Evolutionary conservation across 2,888 invertebrate species (phyloP).

Genomic region (Melieria omissa): DNA sequence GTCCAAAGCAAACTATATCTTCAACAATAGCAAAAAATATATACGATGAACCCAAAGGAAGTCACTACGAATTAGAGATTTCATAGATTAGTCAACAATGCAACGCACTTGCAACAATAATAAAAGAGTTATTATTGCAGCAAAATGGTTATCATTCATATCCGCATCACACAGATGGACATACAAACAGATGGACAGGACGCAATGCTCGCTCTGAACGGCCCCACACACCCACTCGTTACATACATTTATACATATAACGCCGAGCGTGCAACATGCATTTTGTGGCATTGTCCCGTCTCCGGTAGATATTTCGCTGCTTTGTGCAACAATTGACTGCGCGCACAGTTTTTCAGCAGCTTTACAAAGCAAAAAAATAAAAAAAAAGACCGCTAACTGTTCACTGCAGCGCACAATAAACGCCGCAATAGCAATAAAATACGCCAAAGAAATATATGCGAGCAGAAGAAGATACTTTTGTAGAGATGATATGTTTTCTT

Average conservation of each 20-base stretch:
- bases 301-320: background rate
- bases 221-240: slow-evolving; percentile 1
- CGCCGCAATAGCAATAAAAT: slow-evolving; percentile 46
- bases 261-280: slow-evolving; percentile 40
- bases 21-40: background rate
- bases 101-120: slow-evolving; percentile 27
- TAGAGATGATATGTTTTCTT: slow-evolving; percentile 40
- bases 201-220: too few species aligned
- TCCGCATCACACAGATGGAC: slow-evolving; percentile 16
- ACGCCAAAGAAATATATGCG: slow-evolving; percentile 27
- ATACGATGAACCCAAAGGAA: background rate
- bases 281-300: slow-evolving; percentile 29
- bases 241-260: slow-evolving; percentile 17
- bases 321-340: slow-evolving; percentile 43
- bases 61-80: too few species aligned
- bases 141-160: slow-evolving; percentile 25
- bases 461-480: slow-evolving; percentile 38
- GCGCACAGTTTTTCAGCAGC: slow-evolving; percentile 28
- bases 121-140: background rate
- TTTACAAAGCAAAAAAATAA: too few species aligned
- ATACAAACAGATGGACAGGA: slow-evolving; percentile 7
- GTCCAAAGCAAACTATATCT: background rate
- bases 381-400: background rate
- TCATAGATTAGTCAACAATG: background rate
- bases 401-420: slow-evolving; percentile 35